Conservation (phyloP, 2,113 vertebrate species). For the Galemys pyrenaicus region DNA sequence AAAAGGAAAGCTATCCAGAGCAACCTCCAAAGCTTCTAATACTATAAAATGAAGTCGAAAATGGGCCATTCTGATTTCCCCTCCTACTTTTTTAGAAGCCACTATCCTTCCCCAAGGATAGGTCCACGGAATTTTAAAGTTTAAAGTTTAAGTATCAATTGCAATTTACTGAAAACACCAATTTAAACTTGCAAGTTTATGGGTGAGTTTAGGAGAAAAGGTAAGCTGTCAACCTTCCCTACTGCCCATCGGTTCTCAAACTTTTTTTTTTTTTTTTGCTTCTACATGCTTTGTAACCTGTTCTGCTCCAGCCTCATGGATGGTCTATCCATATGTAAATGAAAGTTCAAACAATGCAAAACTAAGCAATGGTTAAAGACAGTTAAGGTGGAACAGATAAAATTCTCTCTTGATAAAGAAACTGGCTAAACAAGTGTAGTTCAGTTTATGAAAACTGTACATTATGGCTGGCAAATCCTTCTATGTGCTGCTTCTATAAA, state of each 20-base stretch:
- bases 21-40: background rate
- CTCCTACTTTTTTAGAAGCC: constrained; percentile 74
- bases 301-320: background rate
- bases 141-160: constrained; percentile 78
- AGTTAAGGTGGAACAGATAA: background rate
- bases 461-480: background rate
- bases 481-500: background rate
- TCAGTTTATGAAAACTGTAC: background rate
- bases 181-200: constrained; percentile 58
- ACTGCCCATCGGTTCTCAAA: background rate
- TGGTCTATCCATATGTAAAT: background rate
- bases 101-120: constrained; percentile 75
- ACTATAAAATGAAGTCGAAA: constrained; percentile 71
- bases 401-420: background rate
- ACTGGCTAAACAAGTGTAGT: background rate
- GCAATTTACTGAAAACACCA: constrained; percentile 66
- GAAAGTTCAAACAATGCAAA: background rate
- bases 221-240: background rate
- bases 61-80: constrained; percentile 73
- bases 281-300: background rate
- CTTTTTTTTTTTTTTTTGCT: background rate
- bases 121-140: constrained; percentile 78
- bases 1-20: background rate
- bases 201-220: constrained; percentile 31
- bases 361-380: background rate